Evolutionary conservation across 2,113 vertebrate genomes (phyloP), one percentile per base, ranked within the genome.

Genomic region (Heterocephalus glaber): DNA sequence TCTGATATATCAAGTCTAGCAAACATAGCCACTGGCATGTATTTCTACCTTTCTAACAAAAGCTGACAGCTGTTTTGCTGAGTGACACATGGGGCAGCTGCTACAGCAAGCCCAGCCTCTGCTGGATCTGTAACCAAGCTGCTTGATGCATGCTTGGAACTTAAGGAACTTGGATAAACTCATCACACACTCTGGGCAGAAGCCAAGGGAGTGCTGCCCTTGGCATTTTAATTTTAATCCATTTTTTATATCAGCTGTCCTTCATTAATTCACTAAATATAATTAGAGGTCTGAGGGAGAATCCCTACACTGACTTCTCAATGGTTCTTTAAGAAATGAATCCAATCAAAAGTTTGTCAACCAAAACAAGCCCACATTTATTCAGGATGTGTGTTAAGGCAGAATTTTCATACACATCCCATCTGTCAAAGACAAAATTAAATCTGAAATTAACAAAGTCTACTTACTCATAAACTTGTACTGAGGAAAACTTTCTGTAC

Each of bases 151-250:
- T 0, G 38, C 58, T 38, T n/a, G 70, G 54, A 82, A 61, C 88
- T 74, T 14, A 1, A 38, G 72, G 66, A 91, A 54, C 79, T 81
- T 35, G 2, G 76, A 81, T 52, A 16, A 81, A 91, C 56, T 89
- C 41, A 14, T 63, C 13, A 82, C 54, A 87, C 13, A 26, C 30
- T 66, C 74, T 56, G 65, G 58, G 66, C 35, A 58, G 77, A 79
- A 96, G 86, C 81, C 70, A 88, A 14, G 35, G 41, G 17, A 83
- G 2, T 49, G 66, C 82, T 80, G 6, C 58, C 92, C 54, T 83
- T 89, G 72, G 14, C 83, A 93, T 86, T 92, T 97, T 94, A 41
- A 90, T 54, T 95, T 95, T 88, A 96, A 87, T 94, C 28, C 88
- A 56, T 58, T 76, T 93, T 87, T 89, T 33, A 66, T 92, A 58